Evolutionary conservation across 1,140 invertebrate species (phyloP).

Genomic region (Orchesella cincta): DNA sequence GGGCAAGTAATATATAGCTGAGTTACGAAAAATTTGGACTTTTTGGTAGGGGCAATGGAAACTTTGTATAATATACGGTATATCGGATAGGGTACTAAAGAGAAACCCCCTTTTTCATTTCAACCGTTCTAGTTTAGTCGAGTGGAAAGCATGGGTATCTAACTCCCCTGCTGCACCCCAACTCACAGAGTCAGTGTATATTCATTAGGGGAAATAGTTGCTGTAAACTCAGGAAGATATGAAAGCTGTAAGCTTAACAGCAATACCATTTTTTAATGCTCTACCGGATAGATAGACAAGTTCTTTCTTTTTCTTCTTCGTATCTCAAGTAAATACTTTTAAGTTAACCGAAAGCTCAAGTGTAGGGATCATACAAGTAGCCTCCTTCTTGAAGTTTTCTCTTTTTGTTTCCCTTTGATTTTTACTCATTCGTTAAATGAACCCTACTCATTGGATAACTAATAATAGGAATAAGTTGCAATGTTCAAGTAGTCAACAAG

Average conservation of each 20-base stretch:
- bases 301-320: background rate
- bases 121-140: background rate
- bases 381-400: background rate
- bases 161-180: constrained; percentile 26
- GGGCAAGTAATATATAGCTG: too few relatives aligned
- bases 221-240: too few relatives aligned
- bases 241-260: background rate
- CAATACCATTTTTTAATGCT: background rate
- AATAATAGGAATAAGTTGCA: too few relatives aligned
- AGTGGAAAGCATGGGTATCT: background rate
- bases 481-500: too few relatives aligned
- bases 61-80: too few relatives aligned
- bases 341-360: background rate
- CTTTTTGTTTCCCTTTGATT: background rate
- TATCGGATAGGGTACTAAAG: background rate
- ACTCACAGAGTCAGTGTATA: too few relatives aligned
- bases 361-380: background rate
- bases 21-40: too few relatives aligned
- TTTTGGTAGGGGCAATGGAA: too few relatives aligned
- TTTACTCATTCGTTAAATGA: too few relatives aligned
- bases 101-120: background rate
- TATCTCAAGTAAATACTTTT: background rate
- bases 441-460: too few relatives aligned
- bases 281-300: background rate
- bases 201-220: too few relatives aligned